Evolutionary conservation across 2,797 vertebrate genomes (phyloP).

Genomic region (Coreius guichenoti): DNA sequence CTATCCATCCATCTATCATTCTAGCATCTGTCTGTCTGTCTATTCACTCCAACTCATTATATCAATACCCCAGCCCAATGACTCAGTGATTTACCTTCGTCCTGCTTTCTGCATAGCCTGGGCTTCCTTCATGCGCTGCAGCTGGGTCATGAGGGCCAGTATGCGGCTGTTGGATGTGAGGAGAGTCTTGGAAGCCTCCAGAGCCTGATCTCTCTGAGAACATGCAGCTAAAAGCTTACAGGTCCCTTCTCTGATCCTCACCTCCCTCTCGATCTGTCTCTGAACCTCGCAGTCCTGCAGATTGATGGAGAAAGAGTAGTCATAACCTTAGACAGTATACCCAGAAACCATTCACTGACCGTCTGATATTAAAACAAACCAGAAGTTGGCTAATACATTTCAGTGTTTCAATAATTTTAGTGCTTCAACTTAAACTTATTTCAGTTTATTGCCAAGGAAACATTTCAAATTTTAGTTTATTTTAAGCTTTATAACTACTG

Average conservation of each 20-base stretch:
- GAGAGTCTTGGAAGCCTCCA: conserved; percentile 87
- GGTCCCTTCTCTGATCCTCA: conserved; percentile 87
- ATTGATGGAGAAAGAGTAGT: neutral
- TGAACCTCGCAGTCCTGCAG: conserved; percentile 84
- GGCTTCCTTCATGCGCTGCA: conserved; percentile 84
- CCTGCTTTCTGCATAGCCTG: conserved; percentile 79
- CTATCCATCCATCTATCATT: no score
- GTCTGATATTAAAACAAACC: no score
- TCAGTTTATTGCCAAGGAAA: no score
- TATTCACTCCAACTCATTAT: neutral
- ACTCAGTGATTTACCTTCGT: conserved; percentile 70
- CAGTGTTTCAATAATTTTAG: no score
- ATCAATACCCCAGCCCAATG: neutral
- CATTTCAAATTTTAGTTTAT: no score
- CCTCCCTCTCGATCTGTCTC: conserved; percentile 86
- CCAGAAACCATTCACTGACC: neutral
- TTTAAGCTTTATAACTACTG: no score
- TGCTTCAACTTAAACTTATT: no score
- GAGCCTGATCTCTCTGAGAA: conserved; percentile 85
- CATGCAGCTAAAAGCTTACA: conserved; percentile 86
- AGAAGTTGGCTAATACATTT: no score
- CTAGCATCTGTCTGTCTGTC: no score
- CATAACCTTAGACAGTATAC: neutral
- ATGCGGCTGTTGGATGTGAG: conserved; percentile 85
- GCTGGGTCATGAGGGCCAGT: conserved; percentile 84